phyloP scores from a whole-genome alignment of 1,140 invertebrate genomes.

The Intoshia linei region DNA sequence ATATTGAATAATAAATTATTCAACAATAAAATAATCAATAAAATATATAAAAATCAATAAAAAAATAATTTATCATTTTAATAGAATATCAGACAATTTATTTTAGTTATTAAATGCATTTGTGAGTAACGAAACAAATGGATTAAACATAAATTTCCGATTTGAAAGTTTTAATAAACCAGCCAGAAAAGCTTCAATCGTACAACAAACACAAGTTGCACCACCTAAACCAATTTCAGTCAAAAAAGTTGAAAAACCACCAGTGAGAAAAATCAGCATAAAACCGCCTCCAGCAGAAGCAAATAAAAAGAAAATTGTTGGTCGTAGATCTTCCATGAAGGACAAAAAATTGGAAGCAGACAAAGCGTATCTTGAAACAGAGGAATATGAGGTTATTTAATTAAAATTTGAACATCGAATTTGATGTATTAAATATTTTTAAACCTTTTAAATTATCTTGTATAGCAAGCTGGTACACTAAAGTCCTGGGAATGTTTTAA shows the following conservation, averaged over 20 bases:
- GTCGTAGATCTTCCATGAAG: conserved; percentile 9
- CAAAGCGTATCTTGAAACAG: conserved; percentile 20
- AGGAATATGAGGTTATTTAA: conserved; percentile 10
- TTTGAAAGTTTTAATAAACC: conserved; percentile 11
- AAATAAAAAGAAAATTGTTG: conserved; percentile 8
- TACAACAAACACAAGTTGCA: conserved; percentile 2
- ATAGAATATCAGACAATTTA: background rate
- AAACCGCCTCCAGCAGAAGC: conserved; percentile 1
- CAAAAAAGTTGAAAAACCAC: background rate
- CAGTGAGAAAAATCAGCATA: conserved; percentile 1
- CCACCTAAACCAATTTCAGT: background rate
- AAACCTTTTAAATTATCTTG: background rate
- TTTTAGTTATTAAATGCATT: conserved; percentile 15
- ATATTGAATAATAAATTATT: background rate
- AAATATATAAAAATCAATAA: background rate
- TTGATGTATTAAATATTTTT: background rate
- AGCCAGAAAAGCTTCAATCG: conserved; percentile 5
- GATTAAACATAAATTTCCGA: conserved; percentile 13
- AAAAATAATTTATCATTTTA: background rate
- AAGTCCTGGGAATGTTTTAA: conserved; percentile 8
- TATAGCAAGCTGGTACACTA: conserved; percentile 9
- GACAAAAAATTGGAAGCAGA: conserved; percentile 5
- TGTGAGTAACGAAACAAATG: conserved; percentile 15
- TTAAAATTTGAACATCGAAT: background rate
- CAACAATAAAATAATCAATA: background rate